phyloP scores from a whole-genome alignment of 2,888 invertebrate genomes.

The Autographa gamma region DNA sequence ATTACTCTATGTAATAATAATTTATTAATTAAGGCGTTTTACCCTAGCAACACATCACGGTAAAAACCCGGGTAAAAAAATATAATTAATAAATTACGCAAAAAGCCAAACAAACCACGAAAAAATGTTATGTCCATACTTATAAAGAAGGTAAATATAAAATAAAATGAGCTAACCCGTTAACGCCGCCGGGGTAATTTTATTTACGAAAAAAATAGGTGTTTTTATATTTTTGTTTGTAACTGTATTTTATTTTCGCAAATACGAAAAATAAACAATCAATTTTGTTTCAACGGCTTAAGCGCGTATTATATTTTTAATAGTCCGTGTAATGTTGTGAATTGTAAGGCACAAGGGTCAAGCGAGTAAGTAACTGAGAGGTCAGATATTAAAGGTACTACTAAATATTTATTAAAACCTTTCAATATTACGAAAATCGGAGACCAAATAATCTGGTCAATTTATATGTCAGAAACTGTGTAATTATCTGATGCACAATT shows the following conservation, averaged over 20 bases:
- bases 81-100: constrained; percentile 40
- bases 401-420: too few species aligned
- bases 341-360: not conserved
- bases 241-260: constrained; percentile 33
- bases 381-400: too few species aligned
- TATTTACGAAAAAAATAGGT: constrained; percentile 10
- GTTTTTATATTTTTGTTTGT: not conserved
- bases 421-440: too few species aligned
- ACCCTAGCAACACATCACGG: not conserved
- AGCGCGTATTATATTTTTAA: constrained; percentile 57
- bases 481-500: too few species aligned
- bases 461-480: too few species aligned
- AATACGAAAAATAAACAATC: constrained; percentile 52
- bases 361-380: constrained; percentile 16
- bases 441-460: too few species aligned
- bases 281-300: constrained; percentile 54
- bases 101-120: constrained; percentile 18
- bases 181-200: constrained; percentile 21
- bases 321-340: constrained; percentile 30
- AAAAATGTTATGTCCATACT: constrained; percentile 29
- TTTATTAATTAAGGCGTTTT: not conserved
- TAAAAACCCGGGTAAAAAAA: constrained; percentile 10
- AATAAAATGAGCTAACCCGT: constrained; percentile 41
- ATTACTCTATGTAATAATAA: not conserved
- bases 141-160: constrained; percentile 36